Percentiles rank a stretch among this genome's conserved stretches.
phyloP scores from a whole-genome alignment of 92 coral and sea anemone species.

The Paragorgia papillata region DNA sequence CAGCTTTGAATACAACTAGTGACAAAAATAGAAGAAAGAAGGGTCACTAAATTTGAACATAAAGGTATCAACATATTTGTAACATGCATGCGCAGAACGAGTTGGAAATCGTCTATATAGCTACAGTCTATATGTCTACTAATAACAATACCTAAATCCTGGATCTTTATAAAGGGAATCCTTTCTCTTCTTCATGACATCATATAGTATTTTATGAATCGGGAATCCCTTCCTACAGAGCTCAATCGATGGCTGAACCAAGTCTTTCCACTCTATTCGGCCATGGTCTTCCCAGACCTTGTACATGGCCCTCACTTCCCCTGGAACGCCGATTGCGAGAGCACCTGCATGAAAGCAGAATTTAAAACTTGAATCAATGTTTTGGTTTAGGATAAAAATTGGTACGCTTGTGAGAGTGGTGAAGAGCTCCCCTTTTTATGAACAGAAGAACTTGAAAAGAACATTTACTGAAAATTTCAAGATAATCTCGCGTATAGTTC shows the following conservation, averaged over 20 bases:
- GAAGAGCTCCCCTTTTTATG: no score
- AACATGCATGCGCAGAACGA: no score
- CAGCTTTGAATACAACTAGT: no score
- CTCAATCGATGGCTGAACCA: slow-evolving; percentile 81
- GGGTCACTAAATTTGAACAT: no score
- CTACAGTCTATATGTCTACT: neutral
- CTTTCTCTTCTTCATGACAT: slow-evolving; percentile 43
- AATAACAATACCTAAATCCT: slow-evolving; percentile 65
- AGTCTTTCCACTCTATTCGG: slow-evolving; percentile 69
- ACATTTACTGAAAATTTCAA: no score
- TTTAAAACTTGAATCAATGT: neutral
- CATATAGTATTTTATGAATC: slow-evolving; percentile 56
- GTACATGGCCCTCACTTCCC: slow-evolving; percentile 76
- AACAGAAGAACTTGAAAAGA: no score
- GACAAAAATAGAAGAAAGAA: no score
- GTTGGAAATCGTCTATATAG: no score
- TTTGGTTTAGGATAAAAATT: no score
- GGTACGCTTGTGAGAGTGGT: no score
- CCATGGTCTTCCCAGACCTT: slow-evolving; percentile 80
- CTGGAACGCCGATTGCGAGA: slow-evolving; percentile 71
- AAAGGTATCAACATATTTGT: no score
- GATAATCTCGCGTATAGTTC: no score
- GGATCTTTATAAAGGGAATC: slow-evolving; percentile 51
- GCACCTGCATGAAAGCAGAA: slow-evolving; percentile 57
- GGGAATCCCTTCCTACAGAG: slow-evolving; percentile 72